phyloP scores from a whole-genome alignment of 2,888 invertebrate genomes.

The Phengaris alcon region DNA sequence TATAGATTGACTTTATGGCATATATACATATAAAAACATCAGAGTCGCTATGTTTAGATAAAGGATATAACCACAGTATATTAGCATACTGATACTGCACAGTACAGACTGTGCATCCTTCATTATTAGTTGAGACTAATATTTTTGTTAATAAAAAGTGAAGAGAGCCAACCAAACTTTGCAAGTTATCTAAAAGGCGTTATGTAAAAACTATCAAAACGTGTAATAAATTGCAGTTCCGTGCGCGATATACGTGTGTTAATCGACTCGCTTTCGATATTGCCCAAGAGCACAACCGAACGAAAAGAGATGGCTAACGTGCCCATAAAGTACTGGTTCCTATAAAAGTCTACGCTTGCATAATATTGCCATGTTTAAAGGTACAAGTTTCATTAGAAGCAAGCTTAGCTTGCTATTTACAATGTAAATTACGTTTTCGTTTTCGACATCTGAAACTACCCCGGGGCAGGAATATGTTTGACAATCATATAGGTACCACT shows the following conservation, averaged over 20 bases:
- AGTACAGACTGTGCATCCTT: too few relatives aligned
- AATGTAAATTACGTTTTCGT: too few relatives aligned
- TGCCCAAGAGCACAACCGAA: slow-evolving; percentile 22
- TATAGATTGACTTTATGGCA: neutral
- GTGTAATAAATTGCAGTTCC: slow-evolving; percentile 29
- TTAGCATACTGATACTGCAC: too few relatives aligned
- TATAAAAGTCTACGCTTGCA: neutral
- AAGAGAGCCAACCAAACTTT: neutral
- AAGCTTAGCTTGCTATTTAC: neutral
- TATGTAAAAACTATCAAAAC: slow-evolving; percentile 30
- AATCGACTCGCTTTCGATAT: slow-evolving; percentile 30
- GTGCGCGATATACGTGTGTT: slow-evolving; percentile 31
- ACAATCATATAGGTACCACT: too few relatives aligned
- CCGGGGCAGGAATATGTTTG: too few relatives aligned
- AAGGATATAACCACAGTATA: too few relatives aligned
- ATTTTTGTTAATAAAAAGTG: too few relatives aligned
- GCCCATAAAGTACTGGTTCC: neutral
- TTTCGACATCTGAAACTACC: too few relatives aligned
- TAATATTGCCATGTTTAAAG: slow-evolving; percentile 6
- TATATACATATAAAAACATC: neutral
- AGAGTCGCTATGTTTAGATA: too few relatives aligned
- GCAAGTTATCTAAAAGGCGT: neutral
- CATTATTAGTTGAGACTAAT: too few relatives aligned
- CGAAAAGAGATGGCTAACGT: slow-evolving; percentile 15
- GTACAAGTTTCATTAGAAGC: neutral